Conservation (phyloP, 1,140 invertebrate genomes). For the Drosophila fuyamai region DNA sequence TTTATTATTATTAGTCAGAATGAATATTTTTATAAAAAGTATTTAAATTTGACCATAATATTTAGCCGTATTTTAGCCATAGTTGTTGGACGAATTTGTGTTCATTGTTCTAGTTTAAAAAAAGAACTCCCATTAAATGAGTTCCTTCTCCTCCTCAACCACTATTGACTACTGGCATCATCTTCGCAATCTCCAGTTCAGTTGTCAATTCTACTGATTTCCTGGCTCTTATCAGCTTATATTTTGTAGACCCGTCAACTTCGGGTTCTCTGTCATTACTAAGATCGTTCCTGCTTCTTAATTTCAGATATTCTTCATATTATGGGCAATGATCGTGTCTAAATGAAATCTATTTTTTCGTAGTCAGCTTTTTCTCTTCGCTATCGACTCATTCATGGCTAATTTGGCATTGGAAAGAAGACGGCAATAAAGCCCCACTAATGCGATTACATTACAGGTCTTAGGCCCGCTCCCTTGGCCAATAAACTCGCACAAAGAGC, state of each 20-base stretch:
- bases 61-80: too few species aligned
- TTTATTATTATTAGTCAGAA: too few species aligned
- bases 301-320: constrained; percentile 39
- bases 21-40: too few species aligned
- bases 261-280: constrained; percentile 65
- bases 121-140: background rate
- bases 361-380: constrained; percentile 32
- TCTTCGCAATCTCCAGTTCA: background rate
- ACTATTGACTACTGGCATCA: constrained; percentile 1
- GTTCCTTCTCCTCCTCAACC: background rate
- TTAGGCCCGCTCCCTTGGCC: constrained; percentile 30
- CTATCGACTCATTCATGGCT: constrained; percentile 49
- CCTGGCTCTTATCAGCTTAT: constrained; percentile 76
- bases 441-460: constrained; percentile 80
- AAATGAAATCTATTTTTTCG: constrained; percentile 77
- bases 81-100: too few species aligned
- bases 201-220: constrained; percentile 22
- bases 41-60: too few species aligned
- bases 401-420: constrained; percentile 56
- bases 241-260: constrained; percentile 55
- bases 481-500: constrained; percentile 36
- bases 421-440: constrained; percentile 67
- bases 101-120: too few species aligned
- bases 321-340: constrained; percentile 79
- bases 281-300: constrained; percentile 60